Percentiles rank a stretch among this genome's conserved stretches.
phyloP scores from a whole-genome alignment of 2,113 vertebrate species.

The Dendrocopos noguchii region DNA sequence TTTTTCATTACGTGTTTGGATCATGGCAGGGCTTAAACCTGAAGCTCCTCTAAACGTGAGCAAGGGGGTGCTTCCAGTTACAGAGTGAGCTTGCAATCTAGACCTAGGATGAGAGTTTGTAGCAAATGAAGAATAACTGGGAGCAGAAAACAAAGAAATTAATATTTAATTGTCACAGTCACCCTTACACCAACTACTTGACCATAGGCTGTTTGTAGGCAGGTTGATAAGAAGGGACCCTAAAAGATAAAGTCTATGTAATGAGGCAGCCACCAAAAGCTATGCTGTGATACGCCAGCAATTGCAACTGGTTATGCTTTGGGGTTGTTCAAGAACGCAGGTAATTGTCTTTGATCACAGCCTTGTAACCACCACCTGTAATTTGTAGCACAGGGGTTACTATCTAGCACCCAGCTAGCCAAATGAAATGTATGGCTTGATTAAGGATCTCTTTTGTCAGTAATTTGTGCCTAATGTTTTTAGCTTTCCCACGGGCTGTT shows the following conservation, averaged over 20 bases:
- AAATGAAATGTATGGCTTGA: slow-evolving; percentile 82
- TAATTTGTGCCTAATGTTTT: slow-evolving; percentile 85
- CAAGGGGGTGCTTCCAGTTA: background rate
- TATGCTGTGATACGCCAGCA: background rate
- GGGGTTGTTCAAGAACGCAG: background rate
- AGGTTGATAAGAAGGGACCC: background rate
- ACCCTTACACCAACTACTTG: background rate
- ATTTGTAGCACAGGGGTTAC: slow-evolving; percentile 55
- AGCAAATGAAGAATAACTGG: background rate
- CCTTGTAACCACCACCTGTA: slow-evolving; percentile 42
- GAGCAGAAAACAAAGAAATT: background rate
- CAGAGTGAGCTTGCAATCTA: background rate
- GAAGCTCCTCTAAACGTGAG: background rate
- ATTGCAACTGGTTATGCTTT: slow-evolving; percentile 10
- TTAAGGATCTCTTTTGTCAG: slow-evolving; percentile 81
- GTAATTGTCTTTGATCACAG: slow-evolving; percentile 33
- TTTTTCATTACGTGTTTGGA: background rate
- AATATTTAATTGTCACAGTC: background rate
- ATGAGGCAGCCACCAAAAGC: background rate
- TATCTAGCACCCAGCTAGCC: slow-evolving; percentile 69
- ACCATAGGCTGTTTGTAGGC: background rate
- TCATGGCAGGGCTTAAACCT: background rate
- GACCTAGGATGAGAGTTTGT: background rate
- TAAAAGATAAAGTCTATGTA: background rate
- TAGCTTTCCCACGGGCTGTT: slow-evolving; percentile 81